Evolutionary conservation across 1,140 invertebrate genomes (phyloP).

Genomic region (Scaptomyza montana): DNA sequence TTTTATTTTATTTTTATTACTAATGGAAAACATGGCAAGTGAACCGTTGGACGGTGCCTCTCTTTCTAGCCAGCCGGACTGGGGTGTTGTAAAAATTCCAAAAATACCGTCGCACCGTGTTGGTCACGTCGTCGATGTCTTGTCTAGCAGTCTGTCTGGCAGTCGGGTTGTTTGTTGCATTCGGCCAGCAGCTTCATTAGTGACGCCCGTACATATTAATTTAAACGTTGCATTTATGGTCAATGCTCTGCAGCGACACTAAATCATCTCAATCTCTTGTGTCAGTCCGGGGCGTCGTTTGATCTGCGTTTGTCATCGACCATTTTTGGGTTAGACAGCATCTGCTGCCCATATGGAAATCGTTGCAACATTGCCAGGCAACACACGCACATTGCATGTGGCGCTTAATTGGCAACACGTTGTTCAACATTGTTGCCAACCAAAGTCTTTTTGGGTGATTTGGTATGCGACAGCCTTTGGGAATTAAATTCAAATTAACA

Average conservation of each 20-base stretch:
- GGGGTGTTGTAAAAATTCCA: slow-evolving; percentile 77
- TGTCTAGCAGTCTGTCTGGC: no score
- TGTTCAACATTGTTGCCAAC: slow-evolving; percentile 16
- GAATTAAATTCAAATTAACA: slow-evolving; percentile 45
- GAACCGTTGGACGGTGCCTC: background rate
- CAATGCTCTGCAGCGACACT: slow-evolving; percentile 50
- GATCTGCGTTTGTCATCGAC: slow-evolving; percentile 63
- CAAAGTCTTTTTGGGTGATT: background rate
- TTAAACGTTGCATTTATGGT: slow-evolving; percentile 69
- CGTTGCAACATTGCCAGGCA: slow-evolving; percentile 44
- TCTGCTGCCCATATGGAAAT: slow-evolving; percentile 49
- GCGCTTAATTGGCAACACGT: slow-evolving; percentile 50
- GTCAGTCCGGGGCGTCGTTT: slow-evolving; percentile 38
- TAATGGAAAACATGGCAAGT: no score
- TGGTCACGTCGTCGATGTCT: slow-evolving; percentile 55
- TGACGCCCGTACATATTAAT: slow-evolving; percentile 79
- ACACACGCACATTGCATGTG: slow-evolving; percentile 28
- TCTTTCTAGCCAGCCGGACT: slow-evolving; percentile 23
- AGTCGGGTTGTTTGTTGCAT: slow-evolving; percentile 3
- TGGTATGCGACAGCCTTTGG: slow-evolving; percentile 20
- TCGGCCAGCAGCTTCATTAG: slow-evolving; percentile 68
- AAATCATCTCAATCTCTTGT: slow-evolving; percentile 66
- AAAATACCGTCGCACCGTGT: slow-evolving; percentile 68
- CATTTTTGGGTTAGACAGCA: slow-evolving; percentile 47
- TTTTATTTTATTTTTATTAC: no score